Evolutionary conservation across 2,797 vertebrate species (phyloP).

Genomic region (Antennarius maculatus): DNA sequence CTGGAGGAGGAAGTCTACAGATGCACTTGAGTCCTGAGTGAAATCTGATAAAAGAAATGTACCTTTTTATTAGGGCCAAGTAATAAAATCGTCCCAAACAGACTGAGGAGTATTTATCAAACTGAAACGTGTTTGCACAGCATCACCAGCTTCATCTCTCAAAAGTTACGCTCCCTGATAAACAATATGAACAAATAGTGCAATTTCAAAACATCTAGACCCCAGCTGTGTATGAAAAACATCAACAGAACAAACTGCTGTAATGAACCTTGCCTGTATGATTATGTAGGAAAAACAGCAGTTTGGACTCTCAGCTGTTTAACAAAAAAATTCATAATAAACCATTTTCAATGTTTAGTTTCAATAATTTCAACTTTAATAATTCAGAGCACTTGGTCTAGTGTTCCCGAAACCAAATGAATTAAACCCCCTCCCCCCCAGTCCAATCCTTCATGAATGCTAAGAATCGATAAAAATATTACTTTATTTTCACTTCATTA

Average conservation of each 20-base stretch:
- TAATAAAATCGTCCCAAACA: too few species aligned
- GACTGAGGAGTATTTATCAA: not conserved
- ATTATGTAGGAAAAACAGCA: slow-evolving; percentile 27
- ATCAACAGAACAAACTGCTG: slow-evolving; percentile 16
- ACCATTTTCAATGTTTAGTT: slow-evolving; percentile 16
- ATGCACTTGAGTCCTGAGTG: not conserved
- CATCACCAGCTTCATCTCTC: not conserved
- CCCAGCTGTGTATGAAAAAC: slow-evolving; percentile 3
- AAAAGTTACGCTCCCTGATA: not conserved
- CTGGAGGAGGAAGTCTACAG: not conserved
- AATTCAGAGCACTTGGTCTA: not conserved
- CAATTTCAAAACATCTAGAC: slow-evolving; percentile 2
- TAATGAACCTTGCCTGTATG: slow-evolving; percentile 9
- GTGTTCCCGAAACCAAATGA: slow-evolving; percentile 1
- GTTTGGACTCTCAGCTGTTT: slow-evolving; percentile 6
- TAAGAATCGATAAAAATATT: slow-evolving; percentile 29
- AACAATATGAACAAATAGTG: slow-evolving; percentile 4
- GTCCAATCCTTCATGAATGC: slow-evolving; percentile 16
- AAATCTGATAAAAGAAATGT: not conserved
- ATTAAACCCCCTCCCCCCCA: slow-evolving; percentile 27
- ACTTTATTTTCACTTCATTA: slow-evolving; percentile 4
- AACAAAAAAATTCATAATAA: slow-evolving; percentile 3
- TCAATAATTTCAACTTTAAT: slow-evolving; percentile 37
- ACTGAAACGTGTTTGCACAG: not conserved
- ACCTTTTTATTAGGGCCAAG: too few species aligned